These are phyloP conservation scores for Pithys albifrons DNA, from an alignment of 2,113 vertebrate genomes.

Conservation along the genomic window DNA sequence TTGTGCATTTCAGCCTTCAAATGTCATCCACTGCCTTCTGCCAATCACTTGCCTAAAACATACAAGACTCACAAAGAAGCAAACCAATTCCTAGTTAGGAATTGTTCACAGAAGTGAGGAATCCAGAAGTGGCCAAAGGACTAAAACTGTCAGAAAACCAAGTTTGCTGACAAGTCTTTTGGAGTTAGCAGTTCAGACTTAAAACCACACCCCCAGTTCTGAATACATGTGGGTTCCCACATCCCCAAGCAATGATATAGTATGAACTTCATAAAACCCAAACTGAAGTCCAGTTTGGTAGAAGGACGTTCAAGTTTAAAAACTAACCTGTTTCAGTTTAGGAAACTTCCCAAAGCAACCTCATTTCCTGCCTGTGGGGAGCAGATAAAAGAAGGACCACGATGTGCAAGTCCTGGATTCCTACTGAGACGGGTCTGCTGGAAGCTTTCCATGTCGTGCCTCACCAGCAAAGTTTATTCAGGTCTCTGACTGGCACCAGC, in stretches of 20 bases:
- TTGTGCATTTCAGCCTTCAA: slow-evolving; percentile 6
- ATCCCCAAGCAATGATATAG: background rate
- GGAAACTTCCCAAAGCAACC: background rate
- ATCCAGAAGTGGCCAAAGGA: background rate
- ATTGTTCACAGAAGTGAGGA: slow-evolving; percentile 1
- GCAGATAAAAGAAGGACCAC: background rate
- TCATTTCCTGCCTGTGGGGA: background rate
- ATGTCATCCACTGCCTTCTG: slow-evolving; percentile 19
- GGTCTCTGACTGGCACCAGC: background rate
- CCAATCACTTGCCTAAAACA: slow-evolving; percentile 29
- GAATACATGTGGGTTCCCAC: background rate
- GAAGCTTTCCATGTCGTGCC: background rate
- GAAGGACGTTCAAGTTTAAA: background rate
- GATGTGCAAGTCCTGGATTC: background rate
- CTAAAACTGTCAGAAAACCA: background rate
- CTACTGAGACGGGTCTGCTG: background rate
- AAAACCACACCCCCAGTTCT: background rate
- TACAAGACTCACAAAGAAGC: background rate
- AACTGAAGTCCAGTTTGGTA: background rate
- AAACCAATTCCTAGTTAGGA: slow-evolving; percentile 63
- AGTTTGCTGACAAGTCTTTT: background rate
- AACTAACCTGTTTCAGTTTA: background rate
- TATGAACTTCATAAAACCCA: background rate
- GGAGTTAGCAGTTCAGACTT: background rate
- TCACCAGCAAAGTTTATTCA: background rate